Conservation (phyloP, 2,797 vertebrate genomes). For the Eurystomus glaucurus region DNA sequence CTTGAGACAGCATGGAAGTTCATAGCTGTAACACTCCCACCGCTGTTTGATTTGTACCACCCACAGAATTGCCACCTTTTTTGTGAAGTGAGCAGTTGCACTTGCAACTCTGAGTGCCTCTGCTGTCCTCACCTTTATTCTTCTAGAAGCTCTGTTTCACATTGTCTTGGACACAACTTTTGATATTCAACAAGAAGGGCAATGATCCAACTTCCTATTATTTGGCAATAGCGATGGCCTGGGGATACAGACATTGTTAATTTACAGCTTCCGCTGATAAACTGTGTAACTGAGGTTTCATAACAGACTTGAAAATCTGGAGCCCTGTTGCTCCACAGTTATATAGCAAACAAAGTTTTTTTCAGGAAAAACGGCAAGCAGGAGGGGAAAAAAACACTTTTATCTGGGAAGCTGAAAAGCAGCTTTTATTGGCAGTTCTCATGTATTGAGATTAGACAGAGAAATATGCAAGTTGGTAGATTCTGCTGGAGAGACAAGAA, state of each 20-base stretch:
- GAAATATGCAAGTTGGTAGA: neutral
- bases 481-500: neutral
- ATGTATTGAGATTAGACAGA: neutral
- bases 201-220: neutral
- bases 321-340: neutral
- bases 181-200: slow-evolving; percentile 15
- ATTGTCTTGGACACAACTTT: slow-evolving; percentile 6
- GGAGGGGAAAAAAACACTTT: neutral
- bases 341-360: slow-evolving; percentile 21
- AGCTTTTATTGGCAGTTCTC: slow-evolving; percentile 29
- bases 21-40: slow-evolving; percentile 40
- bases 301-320: neutral
- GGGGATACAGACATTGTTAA: neutral
- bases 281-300: neutral
- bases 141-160: slow-evolving; percentile 19
- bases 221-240: neutral
- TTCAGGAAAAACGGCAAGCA: neutral
- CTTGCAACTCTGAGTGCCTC: slow-evolving; percentile 16
- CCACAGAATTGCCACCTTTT: slow-evolving; percentile 40
- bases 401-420: slow-evolving; percentile 12
- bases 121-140: slow-evolving; percentile 16
- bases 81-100: slow-evolving; percentile 63
- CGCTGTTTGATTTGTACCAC: slow-evolving; percentile 44
- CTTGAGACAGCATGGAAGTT: slow-evolving; percentile 29
- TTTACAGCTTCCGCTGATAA: neutral